These are phyloP conservation scores for Oreochromis spilurus DNA, from an alignment of 2,113 vertebrate species.

Conservation along the genomic window DNA sequence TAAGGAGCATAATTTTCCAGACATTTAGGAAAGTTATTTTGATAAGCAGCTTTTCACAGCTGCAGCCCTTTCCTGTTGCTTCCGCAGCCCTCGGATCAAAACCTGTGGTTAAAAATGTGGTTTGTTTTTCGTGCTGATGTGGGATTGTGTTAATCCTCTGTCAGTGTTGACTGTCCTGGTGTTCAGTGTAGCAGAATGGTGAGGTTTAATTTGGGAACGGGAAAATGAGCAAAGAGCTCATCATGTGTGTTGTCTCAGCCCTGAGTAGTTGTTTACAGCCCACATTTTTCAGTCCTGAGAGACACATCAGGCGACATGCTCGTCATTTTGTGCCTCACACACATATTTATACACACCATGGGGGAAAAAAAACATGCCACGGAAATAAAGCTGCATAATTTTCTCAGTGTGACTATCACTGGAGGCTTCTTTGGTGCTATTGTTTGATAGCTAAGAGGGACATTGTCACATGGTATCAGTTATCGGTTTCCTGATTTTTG, in stretches of 20 bases:
- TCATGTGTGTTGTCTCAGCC: conserved; percentile 8
- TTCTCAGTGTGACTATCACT: background rate
- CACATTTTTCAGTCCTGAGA: conserved; percentile 10
- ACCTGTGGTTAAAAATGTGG: background rate
- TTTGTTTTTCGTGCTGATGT: background rate
- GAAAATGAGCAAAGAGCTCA: conserved; percentile 21
- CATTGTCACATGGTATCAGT: background rate
- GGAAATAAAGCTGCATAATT: background rate
- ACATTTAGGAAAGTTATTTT: background rate
- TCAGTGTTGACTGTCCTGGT: background rate
- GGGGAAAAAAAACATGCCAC: background rate
- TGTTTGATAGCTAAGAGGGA: background rate
- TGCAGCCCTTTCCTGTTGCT: background rate
- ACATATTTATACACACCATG: background rate
- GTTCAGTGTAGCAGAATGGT: background rate
- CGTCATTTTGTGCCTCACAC: background rate
- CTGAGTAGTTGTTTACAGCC: conserved; percentile 27
- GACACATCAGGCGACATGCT: background rate
- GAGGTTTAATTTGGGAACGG: background rate
- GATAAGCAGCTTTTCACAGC: background rate
- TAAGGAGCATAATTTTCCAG: background rate
- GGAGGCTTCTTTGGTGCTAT: background rate
- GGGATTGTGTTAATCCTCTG: background rate
- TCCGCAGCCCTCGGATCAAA: background rate
- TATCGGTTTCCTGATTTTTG: background rate